Evolutionary conservation across 2,113 vertebrate genomes (phyloP).

Genomic region (Platichthys stellatus): DNA sequence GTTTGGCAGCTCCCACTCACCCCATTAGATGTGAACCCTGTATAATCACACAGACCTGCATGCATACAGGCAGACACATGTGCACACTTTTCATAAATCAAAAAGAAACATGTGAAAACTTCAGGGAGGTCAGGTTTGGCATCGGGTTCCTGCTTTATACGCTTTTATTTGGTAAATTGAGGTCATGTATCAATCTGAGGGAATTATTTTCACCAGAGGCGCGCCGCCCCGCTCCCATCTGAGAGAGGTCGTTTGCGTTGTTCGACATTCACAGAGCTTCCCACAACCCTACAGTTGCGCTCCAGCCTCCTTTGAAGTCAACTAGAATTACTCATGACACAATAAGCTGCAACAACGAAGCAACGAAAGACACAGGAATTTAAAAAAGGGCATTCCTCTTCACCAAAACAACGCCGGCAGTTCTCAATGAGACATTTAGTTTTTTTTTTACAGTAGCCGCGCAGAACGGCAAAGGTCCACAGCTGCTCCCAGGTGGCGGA

Average conservation of each 20-base stretch:
- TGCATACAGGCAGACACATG: constrained; percentile 2
- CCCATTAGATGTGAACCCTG: constrained; percentile 70
- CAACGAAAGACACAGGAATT: constrained; percentile 68
- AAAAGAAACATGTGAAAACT: constrained; percentile 43
- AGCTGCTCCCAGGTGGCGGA: constrained; percentile 9
- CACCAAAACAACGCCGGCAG: constrained; percentile 38
- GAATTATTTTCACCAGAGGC: constrained; percentile 51
- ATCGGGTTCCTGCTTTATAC: constrained; percentile 73
- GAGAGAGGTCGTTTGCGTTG: constrained; percentile 70
- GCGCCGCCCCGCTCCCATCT: constrained; percentile 68
- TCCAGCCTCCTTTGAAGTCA: constrained; percentile 77
- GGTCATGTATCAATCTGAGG: constrained; percentile 76
- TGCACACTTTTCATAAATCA: constrained; percentile 7
- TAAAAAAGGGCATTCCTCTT: constrained; percentile 60
- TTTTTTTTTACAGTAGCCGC: constrained; percentile 2
- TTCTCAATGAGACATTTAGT: constrained; percentile 16
- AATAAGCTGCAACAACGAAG: constrained; percentile 79
- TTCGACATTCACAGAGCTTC: constrained; percentile 70
- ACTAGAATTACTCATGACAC: constrained; percentile 82
- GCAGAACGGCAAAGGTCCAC: not conserved
- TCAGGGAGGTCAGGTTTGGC: constrained; percentile 75
- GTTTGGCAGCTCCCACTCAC: constrained; percentile 78
- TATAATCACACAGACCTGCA: constrained; percentile 27
- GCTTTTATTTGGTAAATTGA: constrained; percentile 75
- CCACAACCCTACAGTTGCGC: constrained; percentile 72